phyloP scores from a whole-genome alignment of 2,888 invertebrate species.

The Drosophila yooni region DNA sequence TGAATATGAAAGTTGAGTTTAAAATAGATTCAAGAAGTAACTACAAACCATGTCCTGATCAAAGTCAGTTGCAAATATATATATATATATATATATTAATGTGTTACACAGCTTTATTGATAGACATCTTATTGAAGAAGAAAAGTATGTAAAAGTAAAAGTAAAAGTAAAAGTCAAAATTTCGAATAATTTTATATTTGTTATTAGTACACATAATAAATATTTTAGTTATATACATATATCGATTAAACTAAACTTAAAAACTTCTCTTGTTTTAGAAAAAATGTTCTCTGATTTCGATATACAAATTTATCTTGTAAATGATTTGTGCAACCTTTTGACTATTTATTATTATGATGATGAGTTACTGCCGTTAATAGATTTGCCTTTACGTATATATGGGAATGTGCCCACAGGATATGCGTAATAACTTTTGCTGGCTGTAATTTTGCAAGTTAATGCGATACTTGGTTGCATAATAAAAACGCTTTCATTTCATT shows the following conservation, averaged over 20 bases:
- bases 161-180: background rate
- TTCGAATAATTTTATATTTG: background rate
- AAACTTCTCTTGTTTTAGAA: background rate
- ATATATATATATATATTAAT: background rate
- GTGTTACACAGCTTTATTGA: background rate
- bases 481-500: slow-evolving; percentile 59
- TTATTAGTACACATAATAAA: background rate
- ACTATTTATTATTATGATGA: slow-evolving; percentile 2
- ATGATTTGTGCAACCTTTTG: background rate
- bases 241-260: background rate
- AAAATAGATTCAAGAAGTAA: background rate
- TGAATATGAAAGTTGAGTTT: background rate
- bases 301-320: too few species aligned
- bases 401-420: slow-evolving; percentile 2
- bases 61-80: background rate
- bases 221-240: background rate
- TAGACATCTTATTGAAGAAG: background rate
- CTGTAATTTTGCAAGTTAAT: slow-evolving; percentile 24
- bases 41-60: background rate
- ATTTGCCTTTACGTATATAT: background rate
- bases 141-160: background rate
- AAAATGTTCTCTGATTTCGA: background rate
- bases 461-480: slow-evolving; percentile 33
- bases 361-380: slow-evolving; percentile 1
- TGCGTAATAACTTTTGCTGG: slow-evolving; percentile 1